phyloP scores from a whole-genome alignment of 2,797 vertebrate genomes.

The Ctenopoma multispine region DNA sequence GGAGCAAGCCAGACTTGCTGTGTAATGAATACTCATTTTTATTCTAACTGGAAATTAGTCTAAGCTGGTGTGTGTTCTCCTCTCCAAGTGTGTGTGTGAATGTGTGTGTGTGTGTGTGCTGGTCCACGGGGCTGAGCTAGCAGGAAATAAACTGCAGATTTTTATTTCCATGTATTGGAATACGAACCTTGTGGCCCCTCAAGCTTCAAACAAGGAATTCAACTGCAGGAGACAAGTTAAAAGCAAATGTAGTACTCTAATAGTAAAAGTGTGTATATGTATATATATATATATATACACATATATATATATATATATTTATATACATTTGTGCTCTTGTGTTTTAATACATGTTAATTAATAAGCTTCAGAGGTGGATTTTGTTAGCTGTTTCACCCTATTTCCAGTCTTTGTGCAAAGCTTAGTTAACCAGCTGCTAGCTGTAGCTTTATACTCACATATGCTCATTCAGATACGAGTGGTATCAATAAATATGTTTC shows the following conservation, averaged over 20 bases:
- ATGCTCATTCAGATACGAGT: too few relatives aligned
- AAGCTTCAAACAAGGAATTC: constrained; percentile 41
- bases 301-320: too few relatives aligned
- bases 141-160: constrained; percentile 68
- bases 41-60: constrained; percentile 71
- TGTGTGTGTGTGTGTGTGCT: constrained; percentile 33
- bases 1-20: constrained; percentile 33
- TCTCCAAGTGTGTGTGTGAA: constrained; percentile 28
- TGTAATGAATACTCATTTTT: constrained; percentile 65
- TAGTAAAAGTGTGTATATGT: background rate
- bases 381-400: too few relatives aligned
- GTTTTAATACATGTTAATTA: background rate
- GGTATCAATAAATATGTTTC: too few relatives aligned
- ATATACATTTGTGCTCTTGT: too few relatives aligned
- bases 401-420: too few relatives aligned
- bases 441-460: too few relatives aligned
- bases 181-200: constrained; percentile 48
- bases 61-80: constrained; percentile 41
- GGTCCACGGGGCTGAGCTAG: constrained; percentile 43
- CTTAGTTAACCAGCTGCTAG: too few relatives aligned
- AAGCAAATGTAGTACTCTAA: constrained; percentile 3
- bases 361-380: background rate
- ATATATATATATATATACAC: too few relatives aligned
- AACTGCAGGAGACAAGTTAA: constrained; percentile 22
- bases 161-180: constrained; percentile 57